Evolutionary conservation across 2,888 invertebrate genomes (phyloP).

Genomic region (Prenolepis imparis): DNA sequence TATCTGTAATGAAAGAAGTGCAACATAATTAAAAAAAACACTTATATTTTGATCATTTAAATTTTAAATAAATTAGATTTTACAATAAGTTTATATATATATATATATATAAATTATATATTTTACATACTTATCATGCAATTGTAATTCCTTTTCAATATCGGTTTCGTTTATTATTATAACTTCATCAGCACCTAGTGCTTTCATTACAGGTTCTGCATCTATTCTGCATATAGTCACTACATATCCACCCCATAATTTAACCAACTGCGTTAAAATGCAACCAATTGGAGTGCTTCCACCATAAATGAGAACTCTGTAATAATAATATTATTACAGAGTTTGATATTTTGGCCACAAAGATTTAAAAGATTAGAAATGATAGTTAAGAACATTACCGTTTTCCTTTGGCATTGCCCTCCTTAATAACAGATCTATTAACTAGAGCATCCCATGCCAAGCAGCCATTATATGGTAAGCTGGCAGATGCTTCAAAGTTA

Average conservation of each 20-base stretch:
- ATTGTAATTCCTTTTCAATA: slow-evolving; percentile 80
- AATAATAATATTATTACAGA: slow-evolving; percentile 62
- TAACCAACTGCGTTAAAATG: slow-evolving; percentile 88
- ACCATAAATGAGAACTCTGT: slow-evolving; percentile 88
- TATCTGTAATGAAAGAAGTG: slow-evolving; percentile 81
- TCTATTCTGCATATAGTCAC: slow-evolving; percentile 87
- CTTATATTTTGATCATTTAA: neutral
- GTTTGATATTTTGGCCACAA: neutral
- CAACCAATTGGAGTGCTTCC: slow-evolving; percentile 89
- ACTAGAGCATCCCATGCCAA: slow-evolving; percentile 87
- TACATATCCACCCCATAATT: slow-evolving; percentile 88
- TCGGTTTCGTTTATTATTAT: slow-evolving; percentile 84
- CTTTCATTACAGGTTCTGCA: slow-evolving; percentile 88
- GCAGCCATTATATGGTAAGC: slow-evolving; percentile 89
- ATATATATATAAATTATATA: neutral
- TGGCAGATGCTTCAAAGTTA: slow-evolving; percentile 88
- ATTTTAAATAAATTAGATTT: slow-evolving; percentile 12
- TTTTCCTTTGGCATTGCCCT: slow-evolving; percentile 87
- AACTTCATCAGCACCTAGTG: slow-evolving; percentile 88
- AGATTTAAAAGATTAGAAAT: neutral
- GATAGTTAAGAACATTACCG: slow-evolving; percentile 83
- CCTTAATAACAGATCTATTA: slow-evolving; percentile 86
- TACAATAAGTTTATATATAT: neutral
- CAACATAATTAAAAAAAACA: neutral
- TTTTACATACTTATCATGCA: slow-evolving; percentile 80